Percentiles rank a stretch among this genome's conserved stretches.
Conservation (phyloP, 1,140 invertebrate species). For the Ceratina australensis region DNA sequence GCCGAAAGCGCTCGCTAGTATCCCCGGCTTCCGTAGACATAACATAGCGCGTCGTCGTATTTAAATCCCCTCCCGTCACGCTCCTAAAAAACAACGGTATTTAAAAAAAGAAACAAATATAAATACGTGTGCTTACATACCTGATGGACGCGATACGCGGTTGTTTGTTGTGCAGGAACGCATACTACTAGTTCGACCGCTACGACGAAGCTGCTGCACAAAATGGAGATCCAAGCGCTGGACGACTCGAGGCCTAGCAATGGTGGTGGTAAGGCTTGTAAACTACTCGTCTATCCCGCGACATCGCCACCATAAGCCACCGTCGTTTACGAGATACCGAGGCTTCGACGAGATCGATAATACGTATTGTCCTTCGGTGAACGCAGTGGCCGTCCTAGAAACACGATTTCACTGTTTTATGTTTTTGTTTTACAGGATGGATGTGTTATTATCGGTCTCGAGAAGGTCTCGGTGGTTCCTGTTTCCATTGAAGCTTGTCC, state of each 20-base stretch:
- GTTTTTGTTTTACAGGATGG: no score
- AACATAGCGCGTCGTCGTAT: not conserved
- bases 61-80: no score
- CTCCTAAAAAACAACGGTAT: conserved; percentile 23
- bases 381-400: no score
- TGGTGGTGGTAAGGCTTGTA: conserved; percentile 77
- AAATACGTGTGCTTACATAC: conserved; percentile 68
- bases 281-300: conserved; percentile 49
- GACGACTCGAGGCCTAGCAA: conserved; percentile 74
- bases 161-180: conserved; percentile 77
- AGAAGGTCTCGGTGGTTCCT: no score
- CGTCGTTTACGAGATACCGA: conserved; percentile 42
- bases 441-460: no score
- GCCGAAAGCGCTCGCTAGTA: no score
- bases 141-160: conserved; percentile 74
- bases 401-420: no score
- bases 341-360: conserved; percentile 41
- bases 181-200: conserved; percentile 73
- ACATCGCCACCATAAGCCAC: conserved; percentile 48
- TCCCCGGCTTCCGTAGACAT: not conserved
- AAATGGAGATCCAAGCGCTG: conserved; percentile 78
- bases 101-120: no score
- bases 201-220: conserved; percentile 76
- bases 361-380: no score
- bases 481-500: no score